Evolutionary conservation across 1,140 invertebrate genomes (phyloP).

Genomic region (Pseudachorutes palmiensis): DNA sequence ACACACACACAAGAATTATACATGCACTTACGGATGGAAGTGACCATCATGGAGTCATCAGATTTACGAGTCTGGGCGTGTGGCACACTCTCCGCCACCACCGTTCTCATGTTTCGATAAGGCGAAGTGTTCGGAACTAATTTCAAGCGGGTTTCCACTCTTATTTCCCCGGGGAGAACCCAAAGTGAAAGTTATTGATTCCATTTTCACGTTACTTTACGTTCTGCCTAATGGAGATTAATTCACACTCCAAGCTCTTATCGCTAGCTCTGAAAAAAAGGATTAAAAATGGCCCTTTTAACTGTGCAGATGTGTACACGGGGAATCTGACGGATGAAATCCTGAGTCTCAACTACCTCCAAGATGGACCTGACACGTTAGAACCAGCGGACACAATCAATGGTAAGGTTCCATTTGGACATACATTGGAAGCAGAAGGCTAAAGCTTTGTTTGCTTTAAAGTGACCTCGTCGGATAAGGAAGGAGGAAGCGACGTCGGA

Average conservation of each 20-base stretch:
- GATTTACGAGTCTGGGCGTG: no score
- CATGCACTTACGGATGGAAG: no score
- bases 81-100: no score
- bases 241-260: background rate
- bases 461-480: background rate
- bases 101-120: no score
- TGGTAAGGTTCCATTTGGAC: slow-evolving; percentile 11
- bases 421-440: background rate
- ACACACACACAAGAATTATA: no score
- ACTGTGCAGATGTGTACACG: slow-evolving; percentile 30
- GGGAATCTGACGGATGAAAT: slow-evolving; percentile 36
- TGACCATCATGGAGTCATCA: no score
- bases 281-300: background rate
- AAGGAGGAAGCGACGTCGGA: slow-evolving; percentile 16
- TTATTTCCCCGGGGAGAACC: slow-evolving; percentile 34
- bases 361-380: slow-evolving; percentile 29
- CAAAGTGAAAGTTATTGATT: slow-evolving; percentile 38
- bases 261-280: background rate
- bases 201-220: no score
- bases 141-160: slow-evolving; percentile 9
- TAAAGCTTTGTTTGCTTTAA: background rate
- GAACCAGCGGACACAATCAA: slow-evolving; percentile 3
- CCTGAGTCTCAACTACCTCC: slow-evolving; percentile 33
- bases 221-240: background rate
- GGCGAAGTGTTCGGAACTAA: no score